Evolutionary conservation across 2,888 invertebrate species (phyloP).

Genomic region (Zhuqinia jingwanae): DNA sequence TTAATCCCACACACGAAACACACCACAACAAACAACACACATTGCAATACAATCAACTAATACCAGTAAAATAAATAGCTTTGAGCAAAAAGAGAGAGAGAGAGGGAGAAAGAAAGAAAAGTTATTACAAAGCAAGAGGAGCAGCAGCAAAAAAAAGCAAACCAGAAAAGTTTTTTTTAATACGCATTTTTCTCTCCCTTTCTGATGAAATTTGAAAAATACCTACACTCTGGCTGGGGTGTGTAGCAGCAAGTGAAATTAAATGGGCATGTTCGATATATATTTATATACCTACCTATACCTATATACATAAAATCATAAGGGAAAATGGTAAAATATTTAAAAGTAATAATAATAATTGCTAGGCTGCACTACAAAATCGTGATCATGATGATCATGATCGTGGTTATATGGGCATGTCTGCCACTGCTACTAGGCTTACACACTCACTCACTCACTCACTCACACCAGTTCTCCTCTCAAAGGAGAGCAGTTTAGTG

Average conservation of each 20-base stretch:
- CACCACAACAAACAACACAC: background rate
- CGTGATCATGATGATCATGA: conserved; percentile 16
- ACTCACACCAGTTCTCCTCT: background rate
- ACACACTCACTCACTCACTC: conserved; percentile 51
- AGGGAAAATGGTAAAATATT: no score
- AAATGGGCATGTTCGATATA: background rate
- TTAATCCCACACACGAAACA: background rate
- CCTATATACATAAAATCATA: no score
- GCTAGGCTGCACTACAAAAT: conserved; percentile 42
- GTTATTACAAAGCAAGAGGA: background rate
- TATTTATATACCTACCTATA: no score
- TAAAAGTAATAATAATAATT: conserved; percentile 41
- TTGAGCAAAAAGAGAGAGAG: background rate
- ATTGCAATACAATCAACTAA: conserved; percentile 21
- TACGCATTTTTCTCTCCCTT: no score
- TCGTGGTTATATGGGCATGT: conserved; percentile 21
- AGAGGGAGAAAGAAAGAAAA: background rate
- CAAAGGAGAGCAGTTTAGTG: background rate
- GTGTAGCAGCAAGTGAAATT: background rate
- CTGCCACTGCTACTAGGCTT: conserved; percentile 68
- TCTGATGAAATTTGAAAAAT: background rate
- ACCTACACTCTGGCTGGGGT: no score
- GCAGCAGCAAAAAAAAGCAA: conserved; percentile 12
- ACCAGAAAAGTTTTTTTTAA: background rate
- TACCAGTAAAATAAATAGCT: background rate